These are phyloP conservation scores for Scotopteryx bipunctaria DNA, from an alignment of 2,888 invertebrate species.

Conservation along the genomic window DNA sequence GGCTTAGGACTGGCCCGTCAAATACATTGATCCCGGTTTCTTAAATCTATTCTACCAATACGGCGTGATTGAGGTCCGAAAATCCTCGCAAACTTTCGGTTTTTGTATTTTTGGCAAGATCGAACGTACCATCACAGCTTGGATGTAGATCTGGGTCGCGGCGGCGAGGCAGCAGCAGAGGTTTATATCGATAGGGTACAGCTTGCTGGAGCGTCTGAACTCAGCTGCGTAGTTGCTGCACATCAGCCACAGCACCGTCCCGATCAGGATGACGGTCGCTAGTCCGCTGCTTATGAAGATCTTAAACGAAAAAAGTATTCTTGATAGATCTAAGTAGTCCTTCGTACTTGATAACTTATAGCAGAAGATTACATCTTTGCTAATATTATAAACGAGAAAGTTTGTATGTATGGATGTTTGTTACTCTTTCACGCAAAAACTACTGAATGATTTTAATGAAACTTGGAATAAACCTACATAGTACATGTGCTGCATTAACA, in stretches of 20 bases:
- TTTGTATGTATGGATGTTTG: too few relatives aligned
- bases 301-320: conserved; percentile 40
- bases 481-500: too few relatives aligned
- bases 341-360: background rate
- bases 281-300: conserved; percentile 71
- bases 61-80: too few relatives aligned
- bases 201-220: conserved; percentile 73
- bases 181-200: conserved; percentile 84
- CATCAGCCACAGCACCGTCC: conserved; percentile 67
- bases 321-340: background rate
- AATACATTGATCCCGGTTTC: too few relatives aligned
- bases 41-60: too few relatives aligned
- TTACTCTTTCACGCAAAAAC: too few relatives aligned
- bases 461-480: background rate
- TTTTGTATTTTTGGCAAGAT: too few relatives aligned
- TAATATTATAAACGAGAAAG: too few relatives aligned
- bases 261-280: conserved; percentile 57
- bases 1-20: too few relatives aligned
- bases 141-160: conserved; percentile 85
- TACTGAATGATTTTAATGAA: too few relatives aligned
- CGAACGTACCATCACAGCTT: conserved; percentile 86
- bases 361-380: background rate
- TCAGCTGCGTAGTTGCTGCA: conserved; percentile 68
- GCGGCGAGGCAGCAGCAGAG: conserved; percentile 84
- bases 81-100: too few relatives aligned